These are phyloP conservation scores for Saguinus imperator DNA, from an alignment of 2,113 vertebrate genomes.

Conservation along the genomic window DNA sequence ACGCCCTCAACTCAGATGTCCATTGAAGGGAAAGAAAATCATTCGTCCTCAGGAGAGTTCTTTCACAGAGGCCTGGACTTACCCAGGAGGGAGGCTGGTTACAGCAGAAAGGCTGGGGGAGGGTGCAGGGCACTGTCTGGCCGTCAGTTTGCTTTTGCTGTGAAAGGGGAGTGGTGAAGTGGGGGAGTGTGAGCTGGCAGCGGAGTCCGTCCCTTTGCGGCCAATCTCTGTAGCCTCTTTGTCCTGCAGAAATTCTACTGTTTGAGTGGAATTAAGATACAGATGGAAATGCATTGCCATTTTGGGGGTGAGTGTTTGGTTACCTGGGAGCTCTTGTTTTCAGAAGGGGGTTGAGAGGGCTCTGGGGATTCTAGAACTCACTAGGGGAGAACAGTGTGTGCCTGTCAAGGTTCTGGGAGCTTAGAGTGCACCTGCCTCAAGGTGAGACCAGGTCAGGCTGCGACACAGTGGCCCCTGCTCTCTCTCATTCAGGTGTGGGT, in stretches of 20 bases:
- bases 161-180: rapidly evolving
- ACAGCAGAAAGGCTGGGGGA: background rate
- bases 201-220: background rate
- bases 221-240: background rate
- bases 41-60: background rate
- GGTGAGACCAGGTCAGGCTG: background rate
- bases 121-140: background rate
- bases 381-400: background rate
- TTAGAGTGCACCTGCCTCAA: background rate
- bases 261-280: background rate
- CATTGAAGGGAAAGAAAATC: background rate
- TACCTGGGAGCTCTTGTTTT: background rate
- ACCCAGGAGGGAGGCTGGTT: background rate
- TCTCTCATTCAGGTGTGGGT: background rate
- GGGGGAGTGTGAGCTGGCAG: background rate
- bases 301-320: background rate
- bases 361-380: background rate
- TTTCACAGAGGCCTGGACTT: background rate
- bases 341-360: background rate
- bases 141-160: background rate
- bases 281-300: rapidly evolving
- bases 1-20: background rate
- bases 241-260: background rate
- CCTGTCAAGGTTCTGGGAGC: rapidly evolving
- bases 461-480: too few species aligned